phyloP scores from a whole-genome alignment of 2,113 vertebrate species.

The Austrofundulus limnaeus region DNA sequence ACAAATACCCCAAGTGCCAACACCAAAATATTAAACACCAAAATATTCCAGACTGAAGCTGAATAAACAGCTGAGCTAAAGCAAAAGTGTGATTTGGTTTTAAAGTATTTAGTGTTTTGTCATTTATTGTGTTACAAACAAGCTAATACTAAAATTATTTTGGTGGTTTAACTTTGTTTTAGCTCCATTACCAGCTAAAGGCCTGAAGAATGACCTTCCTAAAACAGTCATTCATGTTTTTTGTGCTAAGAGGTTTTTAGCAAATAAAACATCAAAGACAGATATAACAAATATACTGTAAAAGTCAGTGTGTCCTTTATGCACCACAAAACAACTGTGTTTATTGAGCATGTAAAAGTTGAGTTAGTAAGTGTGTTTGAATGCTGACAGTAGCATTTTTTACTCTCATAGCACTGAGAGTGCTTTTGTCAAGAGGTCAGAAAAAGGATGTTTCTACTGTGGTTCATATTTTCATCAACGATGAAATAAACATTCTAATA shows the following conservation, averaged over 20 bases:
- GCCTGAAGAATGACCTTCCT: not conserved
- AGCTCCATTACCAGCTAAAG: not conserved
- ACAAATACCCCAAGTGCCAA: too few relatives aligned
- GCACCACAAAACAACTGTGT: not conserved
- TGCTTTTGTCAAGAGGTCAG: too few relatives aligned
- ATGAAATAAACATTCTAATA: slow-evolving; percentile 9
- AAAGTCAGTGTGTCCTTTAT: too few relatives aligned
- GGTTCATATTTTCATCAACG: too few relatives aligned
- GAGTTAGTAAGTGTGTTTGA: slow-evolving; percentile 1
- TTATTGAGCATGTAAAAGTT: not conserved
- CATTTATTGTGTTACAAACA: too few relatives aligned
- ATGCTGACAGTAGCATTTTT: slow-evolving; percentile 2
- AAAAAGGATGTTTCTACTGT: too few relatives aligned
- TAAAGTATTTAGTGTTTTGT: not conserved
- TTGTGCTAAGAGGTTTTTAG: not conserved
- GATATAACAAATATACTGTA: too few relatives aligned
- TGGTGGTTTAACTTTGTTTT: not conserved
- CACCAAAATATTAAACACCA: slow-evolving; percentile 13
- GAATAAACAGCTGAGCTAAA: not conserved
- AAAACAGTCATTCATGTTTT: not conserved
- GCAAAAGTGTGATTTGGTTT: not conserved
- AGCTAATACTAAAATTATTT: too few relatives aligned
- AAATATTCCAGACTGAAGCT: not conserved
- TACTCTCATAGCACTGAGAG: not conserved
- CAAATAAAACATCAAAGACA: not conserved